A percentile compares a stretch with the other conserved stretches of the same genome.
Conservation (phyloP, 2,888 invertebrate species). For the Syrista parreyssii region DNA sequence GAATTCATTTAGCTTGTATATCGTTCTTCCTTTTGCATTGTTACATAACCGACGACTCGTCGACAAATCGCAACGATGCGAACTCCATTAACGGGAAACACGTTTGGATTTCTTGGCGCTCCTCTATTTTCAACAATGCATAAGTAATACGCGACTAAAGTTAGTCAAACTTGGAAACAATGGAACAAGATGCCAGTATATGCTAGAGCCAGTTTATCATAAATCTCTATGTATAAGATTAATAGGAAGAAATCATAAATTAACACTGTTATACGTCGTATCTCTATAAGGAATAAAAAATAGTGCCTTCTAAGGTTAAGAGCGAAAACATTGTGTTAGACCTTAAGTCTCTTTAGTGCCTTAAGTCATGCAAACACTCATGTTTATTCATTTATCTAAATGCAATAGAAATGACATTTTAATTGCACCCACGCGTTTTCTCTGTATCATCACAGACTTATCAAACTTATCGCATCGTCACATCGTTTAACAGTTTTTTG, state of each 20-base stretch:
- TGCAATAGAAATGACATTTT: not conserved
- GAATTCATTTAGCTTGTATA: slow-evolving; percentile 16
- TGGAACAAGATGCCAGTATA: slow-evolving; percentile 60
- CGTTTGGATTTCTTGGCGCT: not conserved
- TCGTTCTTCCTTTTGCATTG: slow-evolving; percentile 1
- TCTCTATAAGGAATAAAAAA: slow-evolving; percentile 40
- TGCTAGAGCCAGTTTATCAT: slow-evolving; percentile 59
- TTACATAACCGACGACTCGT: not conserved
- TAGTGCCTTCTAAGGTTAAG: slow-evolving; percentile 62
- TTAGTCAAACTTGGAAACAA: slow-evolving; percentile 32
- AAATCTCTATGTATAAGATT: slow-evolving; percentile 41
- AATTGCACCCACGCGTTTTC: not conserved
- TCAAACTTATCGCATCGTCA: not conserved
- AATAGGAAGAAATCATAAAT: slow-evolving; percentile 26
- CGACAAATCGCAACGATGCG: not conserved
- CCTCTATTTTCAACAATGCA: slow-evolving; percentile 17
- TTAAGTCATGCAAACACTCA: slow-evolving; percentile 54
- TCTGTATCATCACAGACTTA: not conserved
- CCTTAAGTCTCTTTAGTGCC: slow-evolving; percentile 59
- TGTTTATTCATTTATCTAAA: slow-evolving; percentile 32
- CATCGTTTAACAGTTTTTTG: not conserved
- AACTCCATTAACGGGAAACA: not conserved
- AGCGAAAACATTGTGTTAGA: slow-evolving; percentile 44
- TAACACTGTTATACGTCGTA: slow-evolving; percentile 47
- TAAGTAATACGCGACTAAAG: slow-evolving; percentile 22